Percentiles rank a stretch among this genome's conserved stretches.
Conservation (phyloP, 2,888 invertebrate genomes). For the Torymus texanus region DNA sequence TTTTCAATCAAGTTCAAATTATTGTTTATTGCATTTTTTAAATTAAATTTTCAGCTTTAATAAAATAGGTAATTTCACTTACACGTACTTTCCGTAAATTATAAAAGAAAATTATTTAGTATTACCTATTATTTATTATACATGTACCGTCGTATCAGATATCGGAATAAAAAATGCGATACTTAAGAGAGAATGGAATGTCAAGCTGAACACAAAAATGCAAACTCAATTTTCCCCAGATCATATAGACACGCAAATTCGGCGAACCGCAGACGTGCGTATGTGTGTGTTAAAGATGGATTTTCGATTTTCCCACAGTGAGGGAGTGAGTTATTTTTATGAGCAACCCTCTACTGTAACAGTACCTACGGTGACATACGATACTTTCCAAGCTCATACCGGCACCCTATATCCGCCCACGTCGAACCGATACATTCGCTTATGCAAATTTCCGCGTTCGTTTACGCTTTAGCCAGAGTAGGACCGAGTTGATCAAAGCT, state of each 20-base stretch:
- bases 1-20: too few relatives aligned
- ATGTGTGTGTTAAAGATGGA: too few relatives aligned
- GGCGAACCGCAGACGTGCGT: too few relatives aligned
- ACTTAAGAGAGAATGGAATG: slow-evolving; percentile 69
- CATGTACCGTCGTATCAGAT: background rate
- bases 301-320: too few relatives aligned
- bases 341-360: too few relatives aligned
- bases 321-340: too few relatives aligned
- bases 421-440: background rate
- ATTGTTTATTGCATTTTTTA: background rate
- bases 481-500: slow-evolving; percentile 6
- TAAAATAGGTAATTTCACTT: slow-evolving; percentile 1
- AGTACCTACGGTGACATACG: background rate
- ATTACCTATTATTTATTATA: background rate
- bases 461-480: background rate
- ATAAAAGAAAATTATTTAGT: background rate
- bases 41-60: slow-evolving; percentile 24
- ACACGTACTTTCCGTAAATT: slow-evolving; percentile 5
- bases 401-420: background rate
- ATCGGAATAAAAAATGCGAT: slow-evolving; percentile 37
- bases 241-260: background rate
- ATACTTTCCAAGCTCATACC: slow-evolving; percentile 17
- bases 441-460: slow-evolving; percentile 26
- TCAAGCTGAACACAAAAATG: background rate
- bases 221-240: slow-evolving; percentile 6